Evolutionary conservation across 2,113 vertebrate species (phyloP), one percentile per base, ranked within the genome.

Genomic region (Cyanoliseus patagonus): DNA sequence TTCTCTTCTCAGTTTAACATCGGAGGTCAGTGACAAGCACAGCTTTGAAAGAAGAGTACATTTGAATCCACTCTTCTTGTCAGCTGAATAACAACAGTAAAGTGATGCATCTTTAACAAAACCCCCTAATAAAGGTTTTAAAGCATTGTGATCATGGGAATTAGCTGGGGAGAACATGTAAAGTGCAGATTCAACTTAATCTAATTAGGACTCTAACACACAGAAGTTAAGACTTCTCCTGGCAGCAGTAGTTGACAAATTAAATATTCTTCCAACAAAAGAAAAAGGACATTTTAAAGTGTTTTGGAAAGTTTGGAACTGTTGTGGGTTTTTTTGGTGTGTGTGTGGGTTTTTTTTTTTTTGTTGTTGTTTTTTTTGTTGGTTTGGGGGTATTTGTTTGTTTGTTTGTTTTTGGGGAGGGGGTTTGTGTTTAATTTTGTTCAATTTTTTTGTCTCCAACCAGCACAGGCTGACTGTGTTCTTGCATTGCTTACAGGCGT

Each of bases 61-160:
- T 97, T 83, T 95, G 90, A 94, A 93, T 88, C 68, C 93, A 82
- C 76, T 90, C 72, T 59, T 80, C 68, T 90, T 90, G 86, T 70
- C 86, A 92, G 79, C 88, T 57, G 76, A 94, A 77, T 88, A 95
- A 88, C 72, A 85, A 77, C 35, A 93, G 59, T 72, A 78, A 92
- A 96, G 93, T 41, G 85, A 93, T 63, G 73, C 49, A 88, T 93
- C 83, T 92, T 84, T 83, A 92, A 96, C 85, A 95, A 94, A 93
- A 61, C 17, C 42, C 46, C 18, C 64, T 63, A 94, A 86, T 86
- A 94, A 92, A 89, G 77, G 62, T 95, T 94, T 96, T 77, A 94
- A 83, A 83, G 55, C 35, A 44, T 13, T 59, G 51, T 62, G 79
- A 95, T 88, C 63, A 90, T 49, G 79, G 88, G 64, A 96, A 97